Evolutionary conservation across 2,797 vertebrate genomes (phyloP).

Genomic region (Sebastes trivittatus): DNA sequence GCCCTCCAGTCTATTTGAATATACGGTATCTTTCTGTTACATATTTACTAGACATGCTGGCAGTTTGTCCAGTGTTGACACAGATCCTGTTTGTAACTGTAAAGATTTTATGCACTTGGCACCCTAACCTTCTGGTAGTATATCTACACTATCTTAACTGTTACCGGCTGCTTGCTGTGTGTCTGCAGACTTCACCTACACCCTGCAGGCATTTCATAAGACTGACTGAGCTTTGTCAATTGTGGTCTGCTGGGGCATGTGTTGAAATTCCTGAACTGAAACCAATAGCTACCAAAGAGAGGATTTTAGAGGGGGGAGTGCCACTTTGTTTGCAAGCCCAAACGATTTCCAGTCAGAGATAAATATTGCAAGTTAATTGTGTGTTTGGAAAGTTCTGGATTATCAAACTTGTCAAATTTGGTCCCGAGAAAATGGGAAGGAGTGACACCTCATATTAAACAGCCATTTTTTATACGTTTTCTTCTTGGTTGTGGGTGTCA

Average conservation of each 20-base stretch:
- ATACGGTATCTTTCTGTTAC: conserved; percentile 6
- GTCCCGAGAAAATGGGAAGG: not conserved
- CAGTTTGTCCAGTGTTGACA: conserved; percentile 4
- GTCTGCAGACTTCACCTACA: conserved; percentile 55
- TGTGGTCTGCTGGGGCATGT: conserved; percentile 77
- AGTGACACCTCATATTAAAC: conserved; percentile 13
- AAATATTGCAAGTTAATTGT: not conserved
- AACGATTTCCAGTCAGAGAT: not conserved
- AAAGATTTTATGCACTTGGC: conserved; percentile 4
- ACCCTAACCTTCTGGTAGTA: not conserved
- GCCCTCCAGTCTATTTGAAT: conserved; percentile 2
- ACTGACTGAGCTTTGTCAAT: conserved; percentile 69
- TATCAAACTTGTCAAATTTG: not conserved
- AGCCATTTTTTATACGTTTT: not conserved
- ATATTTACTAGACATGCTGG: conserved; percentile 32
- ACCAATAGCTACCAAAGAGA: conserved; percentile 63
- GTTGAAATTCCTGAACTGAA: conserved; percentile 79
- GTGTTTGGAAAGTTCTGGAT: not conserved
- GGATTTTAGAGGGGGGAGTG: conserved; percentile 31
- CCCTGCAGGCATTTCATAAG: conserved; percentile 74
- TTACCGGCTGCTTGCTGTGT: conserved; percentile 13
- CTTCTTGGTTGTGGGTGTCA: not conserved
- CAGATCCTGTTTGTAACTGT: conserved; percentile 9
- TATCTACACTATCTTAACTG: not conserved
- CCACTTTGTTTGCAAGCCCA: conserved; percentile 20